These are phyloP conservation scores for Cebus imitator DNA, from an alignment of 2,113 vertebrate genomes.

Conservation along the genomic window DNA sequence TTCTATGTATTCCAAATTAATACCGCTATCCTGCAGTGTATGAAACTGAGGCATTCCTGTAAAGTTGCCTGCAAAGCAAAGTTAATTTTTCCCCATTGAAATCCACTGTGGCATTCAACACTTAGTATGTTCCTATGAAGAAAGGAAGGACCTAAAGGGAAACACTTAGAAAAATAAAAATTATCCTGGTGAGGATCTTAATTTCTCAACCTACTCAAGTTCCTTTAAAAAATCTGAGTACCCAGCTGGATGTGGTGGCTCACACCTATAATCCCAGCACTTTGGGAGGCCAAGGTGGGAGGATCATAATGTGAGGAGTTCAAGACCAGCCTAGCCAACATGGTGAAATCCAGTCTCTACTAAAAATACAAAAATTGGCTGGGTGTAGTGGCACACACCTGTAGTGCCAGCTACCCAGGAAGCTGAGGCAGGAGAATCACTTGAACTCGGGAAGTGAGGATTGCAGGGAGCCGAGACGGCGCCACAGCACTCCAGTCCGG, in stretches of 20 bases:
- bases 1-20: constrained; percentile 34
- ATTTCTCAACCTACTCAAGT: not conserved
- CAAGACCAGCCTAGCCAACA: too few relatives aligned
- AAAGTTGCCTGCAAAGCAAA: not conserved
- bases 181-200: constrained; percentile 5
- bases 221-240: not conserved
- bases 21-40: not conserved
- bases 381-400: too few relatives aligned
- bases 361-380: too few relatives aligned
- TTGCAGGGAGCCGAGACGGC: too few relatives aligned
- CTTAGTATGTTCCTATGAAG: not conserved
- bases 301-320: too few relatives aligned
- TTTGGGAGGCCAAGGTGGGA: too few relatives aligned
- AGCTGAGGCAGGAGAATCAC: too few relatives aligned
- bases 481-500: too few relatives aligned
- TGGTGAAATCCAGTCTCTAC: too few relatives aligned
- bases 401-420: too few relatives aligned
- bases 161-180: not conserved
- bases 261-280: too few relatives aligned
- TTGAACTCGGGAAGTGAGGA: too few relatives aligned
- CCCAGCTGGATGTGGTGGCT: not conserved
- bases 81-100: not conserved
- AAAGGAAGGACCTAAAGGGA: not conserved
- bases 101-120: not conserved
- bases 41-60: not conserved